Base-by-base conservation (phyloP, 2,797 vertebrate species). In the Scolopax rusticola region DNA sequence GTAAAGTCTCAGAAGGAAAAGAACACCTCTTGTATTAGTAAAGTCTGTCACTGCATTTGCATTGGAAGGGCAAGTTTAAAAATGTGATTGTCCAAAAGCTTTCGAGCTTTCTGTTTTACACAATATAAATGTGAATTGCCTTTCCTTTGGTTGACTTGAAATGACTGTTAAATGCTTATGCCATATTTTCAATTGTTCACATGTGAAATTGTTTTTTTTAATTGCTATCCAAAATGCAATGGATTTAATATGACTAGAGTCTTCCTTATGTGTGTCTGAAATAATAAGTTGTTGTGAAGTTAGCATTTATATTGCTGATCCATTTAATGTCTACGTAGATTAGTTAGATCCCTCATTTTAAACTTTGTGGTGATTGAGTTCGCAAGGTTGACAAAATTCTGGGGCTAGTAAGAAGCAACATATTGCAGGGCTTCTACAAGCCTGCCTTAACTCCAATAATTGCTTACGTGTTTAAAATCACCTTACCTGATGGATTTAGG, bases 201-300 rank as follows among this genome's bases (percentile, higher is more conserved):
- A 11, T 36, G 21, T 91, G 43, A 91, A 84, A 63, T 70, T 24
- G 36, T 47, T 50, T 88, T 83, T 86, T 81, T 28, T 51, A 85
- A 65, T 71, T 86, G 51, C 32, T 91, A 8, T 85, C 68, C 43
- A 87, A 91, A 88, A 84, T 56, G 56, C 60, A 90, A 2, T 90
- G 59, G 15, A 19, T 82, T 94, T 89, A 82, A 82, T 80, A 65
- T 50, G 24, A 87, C 67, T 75, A 41, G 9, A 84, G 87, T 93
- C 85, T 93, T 91, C 85, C 91, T 88, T 47, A 5, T 64, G 84
- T 84, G 18, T 82, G 48, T 96, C 21, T 93, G 56, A 93, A 92
- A 64, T 88, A 87, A 15, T 51, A 43, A 73, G 57, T 81, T 94
- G 30, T 36, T 86, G 41, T 87, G 76, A 57, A 65, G 30, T 67